Base-by-base conservation (phyloP, 2,797 vertebrate genomes). In the Perodicticus potto region DNA sequence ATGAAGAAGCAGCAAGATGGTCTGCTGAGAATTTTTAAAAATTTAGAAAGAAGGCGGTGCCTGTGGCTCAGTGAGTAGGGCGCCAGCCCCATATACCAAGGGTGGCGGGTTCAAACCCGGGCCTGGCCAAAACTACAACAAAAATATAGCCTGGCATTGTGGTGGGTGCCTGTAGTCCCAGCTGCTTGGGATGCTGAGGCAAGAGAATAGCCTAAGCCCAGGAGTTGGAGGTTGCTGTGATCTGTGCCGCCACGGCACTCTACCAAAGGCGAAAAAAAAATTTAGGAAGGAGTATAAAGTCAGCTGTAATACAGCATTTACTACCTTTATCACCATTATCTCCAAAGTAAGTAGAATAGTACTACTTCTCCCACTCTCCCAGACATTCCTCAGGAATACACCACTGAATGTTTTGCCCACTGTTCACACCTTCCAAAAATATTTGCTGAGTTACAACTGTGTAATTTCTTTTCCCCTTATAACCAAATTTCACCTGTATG, bases 1-100 rank as follows among this genome's bases (percentile, higher is more conserved):
- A 74, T 4, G 2, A 86, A n/a, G 27, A 88, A 78, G 40, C 27
- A 91, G 32, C 17, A 70, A 91, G 32, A 69, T 37, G 73, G 37
- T 53, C 65, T 65, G 40, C 25, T 69, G 45, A 85, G 23, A 25
- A 89, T 86, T 23, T n/a, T 78, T 85, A 88, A 73, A 63, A 95
- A 29, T 11, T 22, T 14, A 32, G 22, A 78, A 16, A 92, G 45
- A 23, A 9, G 40, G 40, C 3, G 40, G 40, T 5, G 40, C 40
- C 40, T 40, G 40, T 40, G 40, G 40, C 40, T 40, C 40, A 40
- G 40, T 40, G 40, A 40, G 40, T 40, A 40, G 40, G 40, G 40
- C 40, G 40, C 40, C 40, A 40, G 40, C 40, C 40, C 40, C 40
- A 40, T 40, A 40, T 40, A 40, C 40, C 40, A 40, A 40, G 40